Evolutionary conservation across 2,797 vertebrate species (phyloP).

Genomic region (Coccyzus lansbergi): DNA sequence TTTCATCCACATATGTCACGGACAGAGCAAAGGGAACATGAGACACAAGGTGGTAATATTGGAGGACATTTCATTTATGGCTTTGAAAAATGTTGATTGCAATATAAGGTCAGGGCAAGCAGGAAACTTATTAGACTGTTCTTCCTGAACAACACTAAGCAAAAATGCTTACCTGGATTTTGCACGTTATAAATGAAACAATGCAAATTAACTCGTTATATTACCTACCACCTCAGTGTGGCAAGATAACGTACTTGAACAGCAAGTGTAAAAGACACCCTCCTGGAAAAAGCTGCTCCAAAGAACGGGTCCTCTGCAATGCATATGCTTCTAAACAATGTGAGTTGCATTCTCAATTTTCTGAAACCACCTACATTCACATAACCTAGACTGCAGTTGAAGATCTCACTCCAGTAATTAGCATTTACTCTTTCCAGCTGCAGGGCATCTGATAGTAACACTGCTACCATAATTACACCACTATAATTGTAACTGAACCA

Average conservation of each 20-base stretch:
- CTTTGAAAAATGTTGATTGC: background rate
- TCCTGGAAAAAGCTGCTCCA: background rate
- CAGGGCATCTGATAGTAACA: background rate
- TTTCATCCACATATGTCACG: background rate
- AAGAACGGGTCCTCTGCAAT: background rate
- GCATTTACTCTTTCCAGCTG: background rate
- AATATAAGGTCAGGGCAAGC: background rate
- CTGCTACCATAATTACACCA: background rate
- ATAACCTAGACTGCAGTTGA: background rate
- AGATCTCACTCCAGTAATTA: background rate
- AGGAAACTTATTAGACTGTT: background rate
- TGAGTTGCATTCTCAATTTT: background rate
- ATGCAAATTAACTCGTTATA: background rate
- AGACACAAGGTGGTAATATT: background rate
- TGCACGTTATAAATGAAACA: background rate
- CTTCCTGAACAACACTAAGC: background rate
- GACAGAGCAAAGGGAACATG: background rate
- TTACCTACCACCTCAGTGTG: background rate
- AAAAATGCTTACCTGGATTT: background rate
- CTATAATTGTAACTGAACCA: background rate
- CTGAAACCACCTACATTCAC: background rate
- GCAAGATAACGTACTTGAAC: background rate
- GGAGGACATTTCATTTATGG: background rate
- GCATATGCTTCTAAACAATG: background rate
- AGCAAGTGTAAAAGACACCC: background rate